phyloP scores from a whole-genome alignment of 2,888 invertebrate genomes.

The Archaeoteleia sp. region DNA sequence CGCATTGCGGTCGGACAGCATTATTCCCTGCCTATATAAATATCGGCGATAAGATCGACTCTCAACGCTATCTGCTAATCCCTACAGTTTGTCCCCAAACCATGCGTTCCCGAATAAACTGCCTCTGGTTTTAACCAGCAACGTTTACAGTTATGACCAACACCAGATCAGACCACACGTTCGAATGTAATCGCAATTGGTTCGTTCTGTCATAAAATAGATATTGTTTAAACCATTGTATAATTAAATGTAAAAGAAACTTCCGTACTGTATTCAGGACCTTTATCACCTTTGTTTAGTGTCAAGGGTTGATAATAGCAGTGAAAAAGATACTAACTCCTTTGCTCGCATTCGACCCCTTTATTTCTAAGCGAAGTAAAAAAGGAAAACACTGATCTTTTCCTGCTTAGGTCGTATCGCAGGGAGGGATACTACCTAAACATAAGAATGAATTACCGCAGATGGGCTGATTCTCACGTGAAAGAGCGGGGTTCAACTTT shows the following conservation, averaged over 20 bases:
- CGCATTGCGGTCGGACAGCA: constrained; percentile 26
- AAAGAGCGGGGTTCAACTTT: constrained; percentile 25
- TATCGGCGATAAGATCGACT: constrained; percentile 48
- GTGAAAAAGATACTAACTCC: not conserved
- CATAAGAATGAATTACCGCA: constrained; percentile 20
- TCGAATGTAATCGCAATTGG: constrained; percentile 8
- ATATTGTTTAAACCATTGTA: not conserved
- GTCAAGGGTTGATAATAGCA: too few relatives aligned
- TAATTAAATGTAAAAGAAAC: too few relatives aligned
- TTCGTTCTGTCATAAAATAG: not conserved
- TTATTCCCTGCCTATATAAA: constrained; percentile 22
- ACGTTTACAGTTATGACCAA: constrained; percentile 25
- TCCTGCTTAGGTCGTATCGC: not conserved
- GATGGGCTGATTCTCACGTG: constrained; percentile 39
- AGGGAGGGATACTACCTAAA: constrained; percentile 9
- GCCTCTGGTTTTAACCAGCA: constrained; percentile 31
- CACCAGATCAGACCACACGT: not conserved
- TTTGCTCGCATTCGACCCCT: too few relatives aligned
- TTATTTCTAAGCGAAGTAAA: not conserved
- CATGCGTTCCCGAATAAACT: constrained; percentile 29
- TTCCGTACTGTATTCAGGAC: not conserved
- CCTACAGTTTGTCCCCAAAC: constrained; percentile 25
- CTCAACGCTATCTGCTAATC: constrained; percentile 52
- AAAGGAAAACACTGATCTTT: not conserved
- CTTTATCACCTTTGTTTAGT: too few relatives aligned